phyloP scores from a whole-genome alignment of 2,113 vertebrate species.

The Bubo blakistoni region DNA sequence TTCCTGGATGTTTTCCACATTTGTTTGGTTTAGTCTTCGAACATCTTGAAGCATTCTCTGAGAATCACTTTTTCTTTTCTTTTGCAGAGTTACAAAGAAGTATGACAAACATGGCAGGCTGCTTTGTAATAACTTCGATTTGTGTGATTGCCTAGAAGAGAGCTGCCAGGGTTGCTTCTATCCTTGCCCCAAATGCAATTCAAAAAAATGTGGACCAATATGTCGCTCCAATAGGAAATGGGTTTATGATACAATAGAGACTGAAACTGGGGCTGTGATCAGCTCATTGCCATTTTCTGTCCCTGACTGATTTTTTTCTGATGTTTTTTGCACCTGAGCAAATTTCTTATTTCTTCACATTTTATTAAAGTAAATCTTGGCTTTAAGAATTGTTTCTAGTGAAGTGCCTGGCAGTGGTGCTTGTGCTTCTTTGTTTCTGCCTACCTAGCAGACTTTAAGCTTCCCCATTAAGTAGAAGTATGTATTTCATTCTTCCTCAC shows the following conservation, averaged over 20 bases:
- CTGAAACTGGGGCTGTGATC: constrained; percentile 65
- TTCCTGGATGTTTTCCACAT: not conserved
- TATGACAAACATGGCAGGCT: constrained; percentile 70
- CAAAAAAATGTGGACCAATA: constrained; percentile 73
- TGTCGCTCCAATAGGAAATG: constrained; percentile 77
- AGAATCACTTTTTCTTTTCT: not conserved
- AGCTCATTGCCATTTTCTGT: constrained; percentile 57
- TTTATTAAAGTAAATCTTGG: not conserved
- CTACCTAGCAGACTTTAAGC: not conserved
- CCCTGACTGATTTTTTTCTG: constrained; percentile 29
- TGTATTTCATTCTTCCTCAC: not conserved
- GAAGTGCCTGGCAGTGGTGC: not conserved
- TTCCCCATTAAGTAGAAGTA: not conserved
- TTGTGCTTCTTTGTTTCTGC: not conserved
- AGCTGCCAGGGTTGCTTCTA: constrained; percentile 80
- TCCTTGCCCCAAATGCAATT: constrained; percentile 77
- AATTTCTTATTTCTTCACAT: not conserved
- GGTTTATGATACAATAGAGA: constrained; percentile 71
- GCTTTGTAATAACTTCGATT: constrained; percentile 60
- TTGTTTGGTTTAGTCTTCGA: not conserved
- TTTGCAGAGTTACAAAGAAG: constrained; percentile 61
- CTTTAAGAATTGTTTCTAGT: not conserved
- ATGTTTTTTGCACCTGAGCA: not conserved
- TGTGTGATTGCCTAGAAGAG: constrained; percentile 78
- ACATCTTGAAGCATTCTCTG: not conserved